phyloP scores from a whole-genome alignment of 2,888 invertebrate species.

The Dasysyrphus tricinctus region DNA sequence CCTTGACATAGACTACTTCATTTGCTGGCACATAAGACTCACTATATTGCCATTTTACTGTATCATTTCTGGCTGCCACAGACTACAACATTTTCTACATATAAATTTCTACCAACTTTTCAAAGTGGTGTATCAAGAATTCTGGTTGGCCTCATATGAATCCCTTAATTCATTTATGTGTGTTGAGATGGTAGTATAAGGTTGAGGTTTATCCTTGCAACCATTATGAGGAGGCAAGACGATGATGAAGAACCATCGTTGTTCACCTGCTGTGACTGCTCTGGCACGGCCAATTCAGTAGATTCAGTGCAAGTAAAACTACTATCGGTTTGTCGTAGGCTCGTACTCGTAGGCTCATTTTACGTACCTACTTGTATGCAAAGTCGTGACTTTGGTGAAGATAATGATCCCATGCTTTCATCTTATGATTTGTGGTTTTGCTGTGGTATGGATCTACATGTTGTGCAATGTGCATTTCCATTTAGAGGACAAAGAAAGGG shows the following conservation, averaged over 20 bases:
- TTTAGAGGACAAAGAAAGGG: conserved; percentile 61
- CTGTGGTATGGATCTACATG: conserved; percentile 39
- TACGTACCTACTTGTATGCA: background rate
- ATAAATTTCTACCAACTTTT: conserved; percentile 54
- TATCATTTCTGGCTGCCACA: conserved; percentile 32
- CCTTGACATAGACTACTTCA: conserved; percentile 32
- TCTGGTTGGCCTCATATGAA: conserved; percentile 43
- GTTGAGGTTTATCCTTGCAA: background rate
- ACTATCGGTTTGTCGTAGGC: conserved; percentile 54
- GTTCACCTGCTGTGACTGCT: conserved; percentile 52
- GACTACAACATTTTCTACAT: conserved; percentile 29
- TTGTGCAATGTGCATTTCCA: conserved; percentile 18
- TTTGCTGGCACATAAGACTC: conserved; percentile 13
- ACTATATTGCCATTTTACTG: conserved; percentile 32
- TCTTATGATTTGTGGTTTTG: conserved; percentile 69
- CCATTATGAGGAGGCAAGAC: conserved; percentile 8
- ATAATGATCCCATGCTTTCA: conserved; percentile 66
- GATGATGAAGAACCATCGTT: conserved; percentile 65
- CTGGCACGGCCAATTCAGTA: background rate
- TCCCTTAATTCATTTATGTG: conserved; percentile 42
- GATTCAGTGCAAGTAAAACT: conserved; percentile 40
- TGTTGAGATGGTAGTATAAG: background rate
- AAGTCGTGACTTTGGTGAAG: conserved; percentile 55
- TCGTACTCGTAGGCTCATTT: too few relatives aligned
- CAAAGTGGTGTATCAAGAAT: conserved; percentile 62